Conservation (phyloP, 2,888 invertebrate genomes). For the Phengaris arion region DNA sequence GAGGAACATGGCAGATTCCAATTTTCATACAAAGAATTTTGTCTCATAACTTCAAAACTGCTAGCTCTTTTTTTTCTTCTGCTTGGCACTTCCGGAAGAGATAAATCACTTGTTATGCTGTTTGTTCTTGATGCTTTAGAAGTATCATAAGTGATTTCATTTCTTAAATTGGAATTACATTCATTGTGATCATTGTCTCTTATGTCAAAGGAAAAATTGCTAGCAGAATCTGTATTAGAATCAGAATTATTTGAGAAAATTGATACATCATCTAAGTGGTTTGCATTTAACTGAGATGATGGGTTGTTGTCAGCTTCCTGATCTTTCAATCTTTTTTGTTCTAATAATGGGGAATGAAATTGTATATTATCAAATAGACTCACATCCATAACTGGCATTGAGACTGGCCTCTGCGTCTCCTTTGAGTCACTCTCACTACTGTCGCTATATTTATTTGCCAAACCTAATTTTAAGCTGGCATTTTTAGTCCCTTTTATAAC, state of each 20-base stretch:
- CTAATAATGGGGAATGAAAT: constrained; percentile 81
- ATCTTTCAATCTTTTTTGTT: constrained; percentile 60
- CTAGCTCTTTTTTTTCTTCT: constrained; percentile 54
- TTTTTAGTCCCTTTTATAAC: constrained; percentile 82
- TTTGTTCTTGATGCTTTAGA: constrained; percentile 60
- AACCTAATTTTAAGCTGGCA: constrained; percentile 72
- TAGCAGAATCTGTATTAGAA: constrained; percentile 58
- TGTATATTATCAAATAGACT: constrained; percentile 82
- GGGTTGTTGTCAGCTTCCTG: constrained; percentile 47
- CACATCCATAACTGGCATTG: constrained; percentile 78
- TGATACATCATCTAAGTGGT: constrained; percentile 63
- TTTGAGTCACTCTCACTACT: constrained; percentile 40
- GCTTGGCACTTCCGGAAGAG: constrained; percentile 60
- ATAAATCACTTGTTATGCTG: constrained; percentile 54
- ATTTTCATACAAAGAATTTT: constrained; percentile 68
- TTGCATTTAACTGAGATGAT: constrained; percentile 53
- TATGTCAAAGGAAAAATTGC: constrained; percentile 62
- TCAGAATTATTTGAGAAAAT: constrained; percentile 66
- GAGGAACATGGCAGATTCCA: constrained; percentile 56
- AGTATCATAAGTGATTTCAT: constrained; percentile 63
- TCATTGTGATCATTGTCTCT: constrained; percentile 52
- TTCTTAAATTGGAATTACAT: constrained; percentile 43
- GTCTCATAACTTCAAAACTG: constrained; percentile 54
- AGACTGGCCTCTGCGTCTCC: constrained; percentile 70
- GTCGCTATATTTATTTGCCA: constrained; percentile 51